Evolutionary conservation across 2,888 invertebrate species (phyloP).

Genomic region (Dicyrtoma fusca): DNA sequence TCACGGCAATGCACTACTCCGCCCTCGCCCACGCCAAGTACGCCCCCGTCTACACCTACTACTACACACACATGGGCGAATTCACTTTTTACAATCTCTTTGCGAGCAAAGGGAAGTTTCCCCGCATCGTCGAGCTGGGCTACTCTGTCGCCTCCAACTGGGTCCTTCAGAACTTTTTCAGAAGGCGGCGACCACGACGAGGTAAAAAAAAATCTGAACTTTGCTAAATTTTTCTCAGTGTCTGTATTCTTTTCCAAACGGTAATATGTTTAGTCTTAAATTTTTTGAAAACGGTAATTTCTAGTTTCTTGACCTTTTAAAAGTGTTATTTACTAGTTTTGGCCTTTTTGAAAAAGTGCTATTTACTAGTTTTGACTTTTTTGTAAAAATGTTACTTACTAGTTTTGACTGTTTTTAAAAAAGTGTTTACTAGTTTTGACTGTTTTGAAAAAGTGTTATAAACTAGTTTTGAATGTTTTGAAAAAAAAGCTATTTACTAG

Average conservation of each 20-base stretch:
- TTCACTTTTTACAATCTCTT: slow-evolving; percentile 31
- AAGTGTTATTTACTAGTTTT: too few relatives aligned
- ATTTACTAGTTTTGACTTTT: too few relatives aligned
- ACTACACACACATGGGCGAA: slow-evolving; percentile 19
- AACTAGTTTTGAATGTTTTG: neutral
- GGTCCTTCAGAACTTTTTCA: slow-evolving; percentile 17
- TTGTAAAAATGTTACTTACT: too few relatives aligned
- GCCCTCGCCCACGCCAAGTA: slow-evolving; percentile 20
- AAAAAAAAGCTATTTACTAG: neutral
- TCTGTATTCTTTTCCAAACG: too few relatives aligned
- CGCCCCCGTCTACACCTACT: slow-evolving; percentile 22
- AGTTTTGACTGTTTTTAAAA: too few relatives aligned
- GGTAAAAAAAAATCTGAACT: too few relatives aligned
- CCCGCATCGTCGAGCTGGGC: slow-evolving; percentile 14
- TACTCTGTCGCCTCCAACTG: slow-evolving; percentile 8
- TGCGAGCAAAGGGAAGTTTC: neutral
- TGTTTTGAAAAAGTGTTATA: too few relatives aligned
- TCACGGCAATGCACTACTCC: slow-evolving; percentile 11
- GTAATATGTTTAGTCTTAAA: too few relatives aligned
- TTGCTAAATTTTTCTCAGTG: neutral
- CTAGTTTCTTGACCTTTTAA: too few relatives aligned
- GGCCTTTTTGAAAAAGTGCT: too few relatives aligned
- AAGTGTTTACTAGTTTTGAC: too few relatives aligned
- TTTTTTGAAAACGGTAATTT: too few relatives aligned
- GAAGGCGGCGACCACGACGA: slow-evolving; percentile 1